A percentile compares a stretch with the other conserved stretches of the same genome.
Conservation (phyloP, 2,888 invertebrate species). For the Drosophila lacicola region DNA sequence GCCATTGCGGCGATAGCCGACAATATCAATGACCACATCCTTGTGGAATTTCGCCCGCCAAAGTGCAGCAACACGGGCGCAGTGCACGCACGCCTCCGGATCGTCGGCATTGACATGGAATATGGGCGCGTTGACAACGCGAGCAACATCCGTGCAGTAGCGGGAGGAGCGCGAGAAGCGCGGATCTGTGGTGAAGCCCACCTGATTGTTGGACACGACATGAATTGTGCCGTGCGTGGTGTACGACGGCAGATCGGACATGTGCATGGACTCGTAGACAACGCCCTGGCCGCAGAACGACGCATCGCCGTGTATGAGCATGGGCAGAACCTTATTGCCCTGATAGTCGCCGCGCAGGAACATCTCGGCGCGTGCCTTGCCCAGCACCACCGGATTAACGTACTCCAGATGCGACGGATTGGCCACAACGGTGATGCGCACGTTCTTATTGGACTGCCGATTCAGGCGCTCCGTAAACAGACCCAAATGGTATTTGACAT, state of each 20-base stretch:
- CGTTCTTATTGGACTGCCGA: conserved; percentile 89
- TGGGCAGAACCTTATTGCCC: conserved; percentile 88
- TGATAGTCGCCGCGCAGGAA: conserved; percentile 90
- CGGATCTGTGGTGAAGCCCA: conserved; percentile 97
- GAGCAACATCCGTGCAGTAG: conserved; percentile 95
- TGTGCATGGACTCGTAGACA: conserved; percentile 88
- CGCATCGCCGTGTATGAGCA: conserved; percentile 89
- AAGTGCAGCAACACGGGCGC: conserved; percentile 93
- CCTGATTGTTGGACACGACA: conserved; percentile 89
- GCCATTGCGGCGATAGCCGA: conserved; percentile 93
- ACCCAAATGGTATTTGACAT: conserved; percentile 96
- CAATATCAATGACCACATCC: conserved; percentile 93
- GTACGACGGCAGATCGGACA: conserved; percentile 87
- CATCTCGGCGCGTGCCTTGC: conserved; percentile 94
- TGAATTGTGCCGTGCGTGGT: conserved; percentile 88
- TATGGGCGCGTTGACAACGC: conserved; percentile 95
- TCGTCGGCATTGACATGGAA: conserved; percentile 97
- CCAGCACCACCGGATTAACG: conserved; percentile 93
- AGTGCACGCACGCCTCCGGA: conserved; percentile 94
- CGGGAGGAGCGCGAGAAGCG: conserved; percentile 92
- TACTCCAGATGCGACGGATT: conserved; percentile 97
- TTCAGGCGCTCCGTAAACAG: conserved; percentile 92
- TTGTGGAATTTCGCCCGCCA: conserved; percentile 93
- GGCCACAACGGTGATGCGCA: conserved; percentile 93
- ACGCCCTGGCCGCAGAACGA: conserved; percentile 88